phyloP scores from a whole-genome alignment of 2,113 vertebrate species.

The Strigops habroptila region DNA sequence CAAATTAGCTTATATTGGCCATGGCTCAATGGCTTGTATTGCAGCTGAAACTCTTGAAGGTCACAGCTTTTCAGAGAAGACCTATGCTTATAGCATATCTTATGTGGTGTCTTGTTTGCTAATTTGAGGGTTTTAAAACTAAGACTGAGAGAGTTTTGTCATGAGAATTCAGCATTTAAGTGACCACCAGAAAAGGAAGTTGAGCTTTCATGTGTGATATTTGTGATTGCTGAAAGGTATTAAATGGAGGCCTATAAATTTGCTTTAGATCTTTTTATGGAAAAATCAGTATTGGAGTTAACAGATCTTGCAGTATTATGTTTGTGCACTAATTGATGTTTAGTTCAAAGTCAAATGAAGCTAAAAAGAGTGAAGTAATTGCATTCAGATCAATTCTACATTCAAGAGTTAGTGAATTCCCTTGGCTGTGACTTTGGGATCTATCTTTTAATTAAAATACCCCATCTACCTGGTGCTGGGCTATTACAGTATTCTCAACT shows the following conservation, averaged over 20 bases:
- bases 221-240: neutral
- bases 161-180: slow-evolving; percentile 65
- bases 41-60: slow-evolving; percentile 78
- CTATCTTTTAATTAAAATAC: neutral
- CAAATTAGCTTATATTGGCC: slow-evolving; percentile 84
- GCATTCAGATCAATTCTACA: slow-evolving; percentile 9
- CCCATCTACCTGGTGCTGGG: neutral
- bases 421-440: neutral
- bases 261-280: neutral
- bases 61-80: slow-evolving; percentile 70
- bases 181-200: slow-evolving; percentile 40
- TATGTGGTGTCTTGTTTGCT: slow-evolving; percentile 71
- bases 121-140: slow-evolving; percentile 54
- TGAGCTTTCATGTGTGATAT: neutral
- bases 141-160: slow-evolving; percentile 38
- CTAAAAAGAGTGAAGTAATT: slow-evolving; percentile 36
- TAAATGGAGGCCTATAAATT: neutral
- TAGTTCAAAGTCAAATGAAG: slow-evolving; percentile 18
- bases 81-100: slow-evolving; percentile 58
- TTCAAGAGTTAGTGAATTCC: neutral
- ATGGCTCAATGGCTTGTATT: slow-evolving; percentile 60
- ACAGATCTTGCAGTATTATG: neutral
- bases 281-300: neutral
- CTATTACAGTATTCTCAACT: neutral
- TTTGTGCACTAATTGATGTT: slow-evolving; percentile 27